Base-by-base conservation (phyloP, 2,113 vertebrate genomes). In the Dipodomys merriami region DNA sequence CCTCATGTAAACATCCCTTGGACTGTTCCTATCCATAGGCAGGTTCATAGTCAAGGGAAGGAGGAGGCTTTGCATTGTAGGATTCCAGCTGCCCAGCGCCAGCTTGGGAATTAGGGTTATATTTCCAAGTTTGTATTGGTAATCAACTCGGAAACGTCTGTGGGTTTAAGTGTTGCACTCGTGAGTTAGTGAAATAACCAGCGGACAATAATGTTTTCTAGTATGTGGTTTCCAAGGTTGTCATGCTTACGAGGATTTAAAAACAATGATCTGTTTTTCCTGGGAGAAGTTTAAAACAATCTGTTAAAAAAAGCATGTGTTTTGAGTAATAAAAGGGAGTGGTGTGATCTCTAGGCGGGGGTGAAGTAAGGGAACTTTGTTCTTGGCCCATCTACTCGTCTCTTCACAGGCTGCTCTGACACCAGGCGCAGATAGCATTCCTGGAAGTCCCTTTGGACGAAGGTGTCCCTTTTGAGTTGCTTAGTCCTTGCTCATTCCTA, bases 221-320 rank as follows among this genome's bases (percentile, higher is more conserved):
- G 68, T 44, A 2, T 65, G 64, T 94, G 89, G 53, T 91, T 76
- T 74, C 86, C 94, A 86, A 72, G 49, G 83, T 83, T 91, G 76
- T 65, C 60, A 7, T 95, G 96, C 82, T 86, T 93, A 60, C 60
- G n/a, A 78, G 76, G 74, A 46, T 72, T 91, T 92, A 35, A 83
- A 90, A 91, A 74, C 92, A 93, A 12, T 79, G 35, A 39, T 68
- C 67, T 91, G 57, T 83, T 86, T 93, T 83, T 94, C 39, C 44
- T 19, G 53, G 86, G 29, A 2, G 7, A n/a, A 53, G 29, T 33
- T 91, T 82, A 74, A 85, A 88, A 93, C 46, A 44, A n/a, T 29
- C 49, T 91, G 1, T 86, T 94, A 53, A 53, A 44, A 53, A 88
- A 86, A 94, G 53, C n/a, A 13, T 46, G 39, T 1, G 0, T 6